Evolutionary conservation across 2,797 vertebrate species (phyloP).

Genomic region (Bovichtus diacanthus): DNA sequence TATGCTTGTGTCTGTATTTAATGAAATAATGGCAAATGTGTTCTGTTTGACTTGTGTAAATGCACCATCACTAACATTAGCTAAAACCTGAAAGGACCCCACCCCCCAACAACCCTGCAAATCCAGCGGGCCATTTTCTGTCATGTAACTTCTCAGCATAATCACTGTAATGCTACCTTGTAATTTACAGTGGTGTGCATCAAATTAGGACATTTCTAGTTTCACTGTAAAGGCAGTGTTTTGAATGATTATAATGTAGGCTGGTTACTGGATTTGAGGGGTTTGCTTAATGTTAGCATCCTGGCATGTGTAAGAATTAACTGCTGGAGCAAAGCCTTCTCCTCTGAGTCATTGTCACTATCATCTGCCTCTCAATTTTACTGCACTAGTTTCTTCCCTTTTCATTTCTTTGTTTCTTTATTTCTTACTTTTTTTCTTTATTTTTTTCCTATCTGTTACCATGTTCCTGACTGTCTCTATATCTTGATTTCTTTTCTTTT

Average conservation of each 20-base stretch:
- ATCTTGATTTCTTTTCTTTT: neutral
- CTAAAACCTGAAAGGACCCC: conserved; percentile 25
- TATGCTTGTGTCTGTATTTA: conserved; percentile 36
- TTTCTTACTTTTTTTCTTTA: conserved; percentile 26
- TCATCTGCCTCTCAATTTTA: conserved; percentile 36
- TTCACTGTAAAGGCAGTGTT: neutral
- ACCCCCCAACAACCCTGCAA: conserved; percentile 53
- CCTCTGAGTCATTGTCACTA: conserved; percentile 30
- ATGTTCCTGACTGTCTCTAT: neutral
- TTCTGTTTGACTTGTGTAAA: conserved; percentile 47
- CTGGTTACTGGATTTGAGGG: conserved; percentile 67
- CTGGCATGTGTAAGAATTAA: conserved; percentile 78
- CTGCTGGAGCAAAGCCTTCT: conserved; percentile 60
- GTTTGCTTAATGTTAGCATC: conserved; percentile 65
- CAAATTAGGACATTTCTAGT: neutral
- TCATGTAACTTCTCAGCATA: neutral
- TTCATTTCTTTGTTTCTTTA: conserved; percentile 13
- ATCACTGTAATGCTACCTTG: neutral
- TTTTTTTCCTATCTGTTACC: neutral
- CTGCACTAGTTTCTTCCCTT: neutral
- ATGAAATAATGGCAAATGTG: conserved; percentile 28
- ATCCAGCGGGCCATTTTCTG: conserved; percentile 48
- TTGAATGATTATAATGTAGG: neutral
- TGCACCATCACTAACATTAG: conserved; percentile 64
- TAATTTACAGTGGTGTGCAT: neutral